Base-by-base conservation (phyloP, 1,140 invertebrate species). In the Drosophila truncata region DNA sequence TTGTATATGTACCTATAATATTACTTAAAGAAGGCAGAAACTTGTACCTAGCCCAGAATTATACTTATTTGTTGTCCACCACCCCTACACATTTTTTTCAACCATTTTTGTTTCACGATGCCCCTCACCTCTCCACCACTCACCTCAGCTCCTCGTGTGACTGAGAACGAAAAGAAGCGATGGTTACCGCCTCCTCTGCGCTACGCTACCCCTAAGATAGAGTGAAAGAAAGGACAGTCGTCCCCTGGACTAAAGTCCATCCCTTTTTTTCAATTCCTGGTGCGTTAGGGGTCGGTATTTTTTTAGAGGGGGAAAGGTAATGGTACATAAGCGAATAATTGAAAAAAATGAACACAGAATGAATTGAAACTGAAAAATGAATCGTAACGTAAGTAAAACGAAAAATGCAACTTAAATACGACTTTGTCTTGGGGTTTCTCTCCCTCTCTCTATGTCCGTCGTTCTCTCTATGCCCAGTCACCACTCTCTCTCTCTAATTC, bases 81-180 rank as follows among this genome's bases (percentile, higher is more conserved):
- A 81, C 65, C 72, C 78, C 69, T 61, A 55, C 71, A 78, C 42
- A 58, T 67, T 85, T 85, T 83, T 84, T 84, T 65, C 73, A 47
- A 63, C 73, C 59, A 81, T 81, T 84, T 80, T 82, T 61, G 54
- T 64, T 78, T 64, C 57, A 44, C 63, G 67, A n/a, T 41, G 31
- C 42, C 82, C 61, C 64, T 49, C 59, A 61, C 76, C 71, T 55
- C 66, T 25, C 44, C 44, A 35, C 50, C 82, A 57, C 71, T 55
- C 57, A 62, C 73, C 73, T 70, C 42, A 52, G 54, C 47, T 66
- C 55, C 42, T 46, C 47, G 42, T 54, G 50, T 35, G 50, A 35
- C 50, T 54, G 50, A 54, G 58, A 49, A 59, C 52, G 61, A 60
- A 64, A 64, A 60, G 54, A 67, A 47, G 44, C 58, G 46, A 79